These are phyloP conservation scores for Burhinus oedicnemus DNA, from an alignment of 2,113 vertebrate genomes.

Conservation along the genomic window DNA sequence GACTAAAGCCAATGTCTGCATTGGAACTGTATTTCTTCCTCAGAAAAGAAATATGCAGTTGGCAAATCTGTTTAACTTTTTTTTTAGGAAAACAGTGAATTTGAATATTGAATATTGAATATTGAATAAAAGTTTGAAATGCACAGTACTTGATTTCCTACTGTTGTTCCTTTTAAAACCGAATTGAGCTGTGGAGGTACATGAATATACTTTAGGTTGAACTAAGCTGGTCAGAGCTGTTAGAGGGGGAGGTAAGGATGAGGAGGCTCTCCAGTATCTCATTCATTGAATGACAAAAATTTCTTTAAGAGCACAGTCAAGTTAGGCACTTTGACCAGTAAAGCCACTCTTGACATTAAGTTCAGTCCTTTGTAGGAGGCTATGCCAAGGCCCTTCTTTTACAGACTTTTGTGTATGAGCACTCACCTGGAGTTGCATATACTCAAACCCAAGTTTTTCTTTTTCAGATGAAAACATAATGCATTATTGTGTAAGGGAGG, in stretches of 20 bases:
- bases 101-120: background rate
- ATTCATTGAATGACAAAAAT: background rate
- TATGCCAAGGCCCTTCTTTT: background rate
- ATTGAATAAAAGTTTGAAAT: background rate
- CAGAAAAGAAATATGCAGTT: background rate
- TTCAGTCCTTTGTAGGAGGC: background rate
- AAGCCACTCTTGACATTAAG: background rate
- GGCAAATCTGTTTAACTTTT: background rate
- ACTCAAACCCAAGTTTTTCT: background rate
- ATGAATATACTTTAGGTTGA: background rate
- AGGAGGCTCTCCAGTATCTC: background rate
- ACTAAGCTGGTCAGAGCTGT: background rate
- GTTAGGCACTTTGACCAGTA: background rate
- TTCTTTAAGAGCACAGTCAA: background rate
- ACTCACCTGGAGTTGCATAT: background rate
- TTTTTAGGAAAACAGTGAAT: background rate
- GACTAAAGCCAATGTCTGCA: background rate
- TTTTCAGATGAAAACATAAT: background rate
- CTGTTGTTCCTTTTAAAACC: background rate
- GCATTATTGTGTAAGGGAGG: background rate
- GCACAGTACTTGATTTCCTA: background rate
- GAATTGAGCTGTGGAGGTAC: background rate
- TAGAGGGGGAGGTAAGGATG: accelerated
- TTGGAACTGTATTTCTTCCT: background rate
- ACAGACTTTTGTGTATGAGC: background rate